These are phyloP conservation scores for Imbricaverruca yamaguchii DNA, from an alignment of 2,888 invertebrate species.

Conservation along the genomic window DNA sequence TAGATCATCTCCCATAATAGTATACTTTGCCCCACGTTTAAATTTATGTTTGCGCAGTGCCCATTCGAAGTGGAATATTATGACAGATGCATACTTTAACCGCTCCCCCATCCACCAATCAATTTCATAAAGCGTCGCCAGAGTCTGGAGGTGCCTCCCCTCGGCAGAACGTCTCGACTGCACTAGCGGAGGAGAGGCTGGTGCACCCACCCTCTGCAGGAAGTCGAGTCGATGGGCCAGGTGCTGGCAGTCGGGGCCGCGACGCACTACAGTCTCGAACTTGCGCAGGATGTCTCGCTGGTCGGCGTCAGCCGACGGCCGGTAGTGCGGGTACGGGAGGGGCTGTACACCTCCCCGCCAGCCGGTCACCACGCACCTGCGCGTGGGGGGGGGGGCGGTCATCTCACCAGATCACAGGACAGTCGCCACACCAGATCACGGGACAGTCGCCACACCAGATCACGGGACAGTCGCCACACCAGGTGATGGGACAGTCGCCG, in stretches of 20 bases:
- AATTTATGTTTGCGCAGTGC: too few species aligned
- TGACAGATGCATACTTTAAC: too few species aligned
- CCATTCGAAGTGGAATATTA: too few species aligned
- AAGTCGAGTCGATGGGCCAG: neutral
- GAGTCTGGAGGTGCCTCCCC: too few species aligned
- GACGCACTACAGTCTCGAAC: neutral
- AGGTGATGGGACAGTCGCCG: too few species aligned
- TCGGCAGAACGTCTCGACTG: too few species aligned
- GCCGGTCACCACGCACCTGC: constrained; percentile 16
- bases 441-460: neutral
- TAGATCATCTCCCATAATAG: too few species aligned
- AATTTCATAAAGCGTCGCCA: too few species aligned
- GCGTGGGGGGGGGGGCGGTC: neutral
- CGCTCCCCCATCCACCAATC: too few species aligned
- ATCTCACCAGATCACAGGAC: too few species aligned
- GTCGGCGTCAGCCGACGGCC: neutral
- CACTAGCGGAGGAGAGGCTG: too few species aligned
- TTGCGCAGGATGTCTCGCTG: neutral
- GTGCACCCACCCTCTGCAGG: neutral
- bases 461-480: neutral
- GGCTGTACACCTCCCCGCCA: neutral
- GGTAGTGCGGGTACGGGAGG: neutral
- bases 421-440: neutral
- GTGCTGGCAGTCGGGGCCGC: neutral
- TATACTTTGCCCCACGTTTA: too few species aligned